phyloP scores from a whole-genome alignment of 2,113 vertebrate species.

The Boleophthalmus pectinirostris region DNA sequence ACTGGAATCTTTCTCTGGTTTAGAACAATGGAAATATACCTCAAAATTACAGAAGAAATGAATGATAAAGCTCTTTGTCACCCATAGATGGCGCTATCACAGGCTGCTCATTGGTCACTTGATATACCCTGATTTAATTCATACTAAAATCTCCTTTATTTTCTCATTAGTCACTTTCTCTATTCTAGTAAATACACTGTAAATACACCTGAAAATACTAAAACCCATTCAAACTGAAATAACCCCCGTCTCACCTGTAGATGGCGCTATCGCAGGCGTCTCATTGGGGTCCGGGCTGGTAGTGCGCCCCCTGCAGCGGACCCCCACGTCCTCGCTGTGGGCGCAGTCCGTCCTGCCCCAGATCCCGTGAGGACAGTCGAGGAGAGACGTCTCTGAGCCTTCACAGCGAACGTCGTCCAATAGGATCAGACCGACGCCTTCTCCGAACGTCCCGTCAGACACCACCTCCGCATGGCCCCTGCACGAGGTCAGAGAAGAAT shows the following conservation, averaged over 20 bases:
- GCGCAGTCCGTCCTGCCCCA: slow-evolving; percentile 92
- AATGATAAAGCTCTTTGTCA: no score
- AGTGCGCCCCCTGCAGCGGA: slow-evolving; percentile 74
- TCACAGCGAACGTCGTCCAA: slow-evolving; percentile 86
- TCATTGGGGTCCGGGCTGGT: slow-evolving; percentile 69
- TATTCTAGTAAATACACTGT: no score
- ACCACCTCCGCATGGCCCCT: slow-evolving; percentile 76
- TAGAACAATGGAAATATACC: no score
- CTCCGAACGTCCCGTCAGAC: slow-evolving; percentile 72
- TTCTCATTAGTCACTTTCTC: no score
- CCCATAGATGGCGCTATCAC: no score
- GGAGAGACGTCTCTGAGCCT: slow-evolving; percentile 83
- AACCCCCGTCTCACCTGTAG: slow-evolving; percentile 59
- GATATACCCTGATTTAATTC: no score
- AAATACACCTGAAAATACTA: no score
- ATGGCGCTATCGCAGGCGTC: slow-evolving; percentile 64
- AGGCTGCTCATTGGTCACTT: no score
- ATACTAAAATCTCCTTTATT: no score
- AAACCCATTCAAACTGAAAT: background rate
- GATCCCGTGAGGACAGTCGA: slow-evolving; percentile 84
- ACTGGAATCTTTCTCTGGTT: no score
- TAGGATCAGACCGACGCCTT: slow-evolving; percentile 84
- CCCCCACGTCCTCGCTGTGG: slow-evolving; percentile 84
- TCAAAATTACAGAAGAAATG: no score
- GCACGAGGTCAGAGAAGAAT: no score